phyloP scores from a whole-genome alignment of 2,888 invertebrate genomes.

The Ophion ellenae region DNA sequence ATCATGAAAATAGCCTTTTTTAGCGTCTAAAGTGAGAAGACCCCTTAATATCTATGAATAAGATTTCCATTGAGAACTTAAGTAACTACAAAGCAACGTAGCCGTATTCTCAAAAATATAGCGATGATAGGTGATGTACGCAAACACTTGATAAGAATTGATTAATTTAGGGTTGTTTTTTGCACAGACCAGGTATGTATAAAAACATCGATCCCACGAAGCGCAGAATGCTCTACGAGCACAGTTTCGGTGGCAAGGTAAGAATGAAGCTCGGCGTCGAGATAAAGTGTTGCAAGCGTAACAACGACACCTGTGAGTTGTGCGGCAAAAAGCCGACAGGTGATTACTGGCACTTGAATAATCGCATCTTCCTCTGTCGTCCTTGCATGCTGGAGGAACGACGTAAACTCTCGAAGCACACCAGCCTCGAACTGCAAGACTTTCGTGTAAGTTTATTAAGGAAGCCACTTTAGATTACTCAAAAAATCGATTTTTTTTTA shows the following conservation, averaged over 20 bases:
- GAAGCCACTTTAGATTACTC: background rate
- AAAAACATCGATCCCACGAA: constrained; percentile 61
- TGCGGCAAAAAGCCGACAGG: constrained; percentile 82
- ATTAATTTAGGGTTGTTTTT: constrained; percentile 28
- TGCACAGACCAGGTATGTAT: constrained; percentile 77
- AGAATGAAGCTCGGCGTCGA: constrained; percentile 83
- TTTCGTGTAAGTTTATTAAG: constrained; percentile 73
- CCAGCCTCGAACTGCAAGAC: constrained; percentile 65
- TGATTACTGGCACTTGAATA: constrained; percentile 84
- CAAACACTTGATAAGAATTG: background rate
- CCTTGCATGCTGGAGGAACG: constrained; percentile 83
- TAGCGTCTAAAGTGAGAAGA: too few relatives aligned
- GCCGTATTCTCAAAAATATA: too few relatives aligned
- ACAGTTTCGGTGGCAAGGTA: constrained; percentile 83
- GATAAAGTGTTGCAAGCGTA: constrained; percentile 82
- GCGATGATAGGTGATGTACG: background rate
- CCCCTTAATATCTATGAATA: too few relatives aligned
- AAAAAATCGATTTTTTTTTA: background rate
- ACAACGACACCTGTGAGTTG: constrained; percentile 82
- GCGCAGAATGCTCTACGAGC: constrained; percentile 78
- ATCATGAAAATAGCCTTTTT: too few relatives aligned
- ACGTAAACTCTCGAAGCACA: constrained; percentile 75
- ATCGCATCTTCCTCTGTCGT: constrained; percentile 83
- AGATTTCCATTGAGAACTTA: too few relatives aligned
- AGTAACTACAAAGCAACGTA: too few relatives aligned